Evolutionary conservation across 2,797 vertebrate species (phyloP).

Genomic region (Platyrinchus mystaceus): DNA sequence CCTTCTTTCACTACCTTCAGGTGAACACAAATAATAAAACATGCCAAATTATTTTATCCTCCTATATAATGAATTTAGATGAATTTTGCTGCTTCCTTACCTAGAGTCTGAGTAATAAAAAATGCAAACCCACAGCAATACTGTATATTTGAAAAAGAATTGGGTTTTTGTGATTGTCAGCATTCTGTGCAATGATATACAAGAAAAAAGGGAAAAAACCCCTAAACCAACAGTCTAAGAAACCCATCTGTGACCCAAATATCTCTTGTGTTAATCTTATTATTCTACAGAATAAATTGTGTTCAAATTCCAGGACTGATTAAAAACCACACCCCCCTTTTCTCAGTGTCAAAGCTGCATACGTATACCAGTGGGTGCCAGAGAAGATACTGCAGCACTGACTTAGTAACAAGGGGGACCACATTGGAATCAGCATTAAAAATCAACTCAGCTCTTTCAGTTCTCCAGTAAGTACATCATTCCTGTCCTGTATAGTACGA

Average conservation of each 20-base stretch:
- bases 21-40: slow-evolving; percentile 5
- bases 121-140: slow-evolving; percentile 70
- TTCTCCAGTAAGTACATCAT: not conserved
- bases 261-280: slow-evolving; percentile 48
- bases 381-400: slow-evolving; percentile 63
- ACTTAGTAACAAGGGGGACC: slow-evolving; percentile 24
- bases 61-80: slow-evolving; percentile 50
- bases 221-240: slow-evolving; percentile 41
- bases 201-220: no score
- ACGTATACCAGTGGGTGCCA: slow-evolving; percentile 39
- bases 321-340: slow-evolving; percentile 38
- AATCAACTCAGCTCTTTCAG: slow-evolving; percentile 27
- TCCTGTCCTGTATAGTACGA: not conserved
- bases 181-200: slow-evolving; percentile 36
- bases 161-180: slow-evolving; percentile 44
- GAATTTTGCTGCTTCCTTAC: slow-evolving; percentile 47
- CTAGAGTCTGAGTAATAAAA: slow-evolving; percentile 46
- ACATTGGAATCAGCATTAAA: slow-evolving; percentile 27
- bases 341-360: slow-evolving; percentile 72
- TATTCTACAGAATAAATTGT: slow-evolving; percentile 45
- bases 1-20: not conserved
- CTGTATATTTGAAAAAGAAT: slow-evolving; percentile 70
- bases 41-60: not conserved
- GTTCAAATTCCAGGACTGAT: slow-evolving; percentile 53
- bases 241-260: slow-evolving; percentile 71